These are phyloP conservation scores for Gorsachius magnificus DNA, from an alignment of 2,797 vertebrate genomes.

Conservation along the genomic window DNA sequence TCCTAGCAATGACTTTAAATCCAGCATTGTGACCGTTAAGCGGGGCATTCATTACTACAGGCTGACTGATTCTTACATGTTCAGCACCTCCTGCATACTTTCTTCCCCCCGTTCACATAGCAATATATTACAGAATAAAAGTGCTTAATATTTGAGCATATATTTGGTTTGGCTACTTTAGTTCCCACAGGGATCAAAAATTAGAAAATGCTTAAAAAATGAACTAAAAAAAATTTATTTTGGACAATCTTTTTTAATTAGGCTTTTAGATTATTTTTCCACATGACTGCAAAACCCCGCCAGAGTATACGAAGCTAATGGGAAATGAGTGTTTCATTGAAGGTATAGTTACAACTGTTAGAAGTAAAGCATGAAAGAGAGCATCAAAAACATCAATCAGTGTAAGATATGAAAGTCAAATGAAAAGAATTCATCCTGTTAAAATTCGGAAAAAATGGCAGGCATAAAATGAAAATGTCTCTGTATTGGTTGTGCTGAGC, in stretches of 20 bases:
- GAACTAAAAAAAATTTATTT: not conserved
- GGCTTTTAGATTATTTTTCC: not conserved
- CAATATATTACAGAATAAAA: not conserved
- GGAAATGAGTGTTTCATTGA: not conserved
- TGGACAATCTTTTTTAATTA: not conserved
- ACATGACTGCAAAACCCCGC: not conserved
- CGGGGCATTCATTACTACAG: not conserved
- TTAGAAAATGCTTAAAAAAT: not conserved
- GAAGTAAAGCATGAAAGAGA: not conserved
- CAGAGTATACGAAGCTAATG: not conserved
- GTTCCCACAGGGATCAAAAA: not conserved
- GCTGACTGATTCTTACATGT: accelerated
- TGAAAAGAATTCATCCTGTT: not conserved
- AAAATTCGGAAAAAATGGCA: not conserved
- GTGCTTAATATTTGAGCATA: not conserved
- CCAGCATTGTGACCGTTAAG: not conserved
- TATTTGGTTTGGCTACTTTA: not conserved
- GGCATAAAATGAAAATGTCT: not conserved
- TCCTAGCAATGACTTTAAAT: not conserved
- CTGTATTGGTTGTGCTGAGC: not conserved
- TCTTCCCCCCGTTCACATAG: not conserved
- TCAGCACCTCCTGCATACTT: not conserved
- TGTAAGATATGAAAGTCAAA: not conserved
- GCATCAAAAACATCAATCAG: not conserved
- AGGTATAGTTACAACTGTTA: not conserved